Base-by-base conservation (phyloP, 2,113 vertebrate species). In the Serinus canaria region DNA sequence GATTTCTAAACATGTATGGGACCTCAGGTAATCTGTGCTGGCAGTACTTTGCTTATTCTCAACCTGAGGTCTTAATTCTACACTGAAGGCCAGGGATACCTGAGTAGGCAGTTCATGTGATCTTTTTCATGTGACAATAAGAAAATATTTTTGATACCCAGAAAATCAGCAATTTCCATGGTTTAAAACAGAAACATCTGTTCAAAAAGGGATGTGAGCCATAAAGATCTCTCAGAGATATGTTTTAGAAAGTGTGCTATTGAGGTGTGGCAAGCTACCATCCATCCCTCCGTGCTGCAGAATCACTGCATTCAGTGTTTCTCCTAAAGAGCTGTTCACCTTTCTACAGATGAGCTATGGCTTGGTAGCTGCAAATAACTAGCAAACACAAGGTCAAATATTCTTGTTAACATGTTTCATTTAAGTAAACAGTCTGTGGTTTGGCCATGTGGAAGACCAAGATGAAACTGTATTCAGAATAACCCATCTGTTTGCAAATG, bases 1-100 rank as follows among this genome's bases (percentile, higher is more conserved):
- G 14, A 55, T 41, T 10, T 52, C 10, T 17, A 81, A 72, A 72
- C 1, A 16, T 0, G 0, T 19, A 16, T 10, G 9, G 4, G 24
- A 39, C 6, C 10, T 66, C 49, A 58, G 18, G 5, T 83, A 35
- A 60, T 22, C 35, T 84, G 13, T 1, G 0, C 23, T 64, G 12
- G 17, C 10, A 66, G 19, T 44, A 59, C 16, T 78, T 90, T 55
- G 25, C 4, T 67, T 46, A 53, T 67, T 60, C 9, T 75, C 13
- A 82, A 14, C 3, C 33, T 15, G 18, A 43, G 9, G 6, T 37
- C 62, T 8, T 9, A 79, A 49, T 53, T 41, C 16, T 66, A 53
- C 66, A 59, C 30, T 47, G 62, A 85, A 67, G 33, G 11, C 39
- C 8, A 41, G 17, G 10, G 72, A 33, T 67, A 63, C 27, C 10